Percentiles rank a stretch among this genome's conserved stretches.
Evolutionary conservation across 2,888 invertebrate genomes (phyloP).

Genomic region (Gerris lacustris): DNA sequence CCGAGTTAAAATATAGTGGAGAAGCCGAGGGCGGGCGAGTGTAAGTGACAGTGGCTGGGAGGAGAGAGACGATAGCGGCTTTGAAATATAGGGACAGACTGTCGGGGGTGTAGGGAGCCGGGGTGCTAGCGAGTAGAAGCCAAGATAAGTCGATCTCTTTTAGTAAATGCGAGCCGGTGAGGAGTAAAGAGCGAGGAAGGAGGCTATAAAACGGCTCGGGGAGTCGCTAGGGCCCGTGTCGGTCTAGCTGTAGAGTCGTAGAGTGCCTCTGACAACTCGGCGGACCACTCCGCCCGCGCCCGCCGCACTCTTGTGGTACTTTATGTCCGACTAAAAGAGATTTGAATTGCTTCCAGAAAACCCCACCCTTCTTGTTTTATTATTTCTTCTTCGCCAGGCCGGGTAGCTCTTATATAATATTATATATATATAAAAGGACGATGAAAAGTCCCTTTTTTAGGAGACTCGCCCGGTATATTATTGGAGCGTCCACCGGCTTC

Average conservation of each 20-base stretch:
- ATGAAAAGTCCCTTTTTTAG: neutral
- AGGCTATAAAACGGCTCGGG: too few relatives aligned
- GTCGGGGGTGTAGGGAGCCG: neutral
- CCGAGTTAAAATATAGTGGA: too few relatives aligned
- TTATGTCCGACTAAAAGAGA: slow-evolving; percentile 8
- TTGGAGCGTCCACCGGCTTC: neutral
- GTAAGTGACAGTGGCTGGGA: neutral
- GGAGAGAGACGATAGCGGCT: neutral
- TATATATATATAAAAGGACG: neutral
- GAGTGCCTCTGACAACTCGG: too few relatives aligned
- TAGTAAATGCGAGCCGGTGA: too few relatives aligned
- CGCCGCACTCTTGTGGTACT: neutral
- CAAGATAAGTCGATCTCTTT: neutral
- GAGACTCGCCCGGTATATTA: neutral
- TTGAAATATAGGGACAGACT: neutral
- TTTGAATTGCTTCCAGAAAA: slow-evolving; percentile 9
- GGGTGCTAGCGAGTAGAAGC: neutral
- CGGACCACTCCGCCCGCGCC: neutral
- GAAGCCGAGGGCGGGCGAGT: too few relatives aligned
- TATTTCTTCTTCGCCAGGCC: neutral
- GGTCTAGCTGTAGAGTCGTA: neutral
- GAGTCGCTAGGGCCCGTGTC: too few relatives aligned
- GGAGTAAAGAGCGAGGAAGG: too few relatives aligned
- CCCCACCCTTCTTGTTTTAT: neutral
- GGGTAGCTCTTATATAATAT: neutral